Conservation (phyloP, 2,113 vertebrate genomes). For the Alces alces region DNA sequence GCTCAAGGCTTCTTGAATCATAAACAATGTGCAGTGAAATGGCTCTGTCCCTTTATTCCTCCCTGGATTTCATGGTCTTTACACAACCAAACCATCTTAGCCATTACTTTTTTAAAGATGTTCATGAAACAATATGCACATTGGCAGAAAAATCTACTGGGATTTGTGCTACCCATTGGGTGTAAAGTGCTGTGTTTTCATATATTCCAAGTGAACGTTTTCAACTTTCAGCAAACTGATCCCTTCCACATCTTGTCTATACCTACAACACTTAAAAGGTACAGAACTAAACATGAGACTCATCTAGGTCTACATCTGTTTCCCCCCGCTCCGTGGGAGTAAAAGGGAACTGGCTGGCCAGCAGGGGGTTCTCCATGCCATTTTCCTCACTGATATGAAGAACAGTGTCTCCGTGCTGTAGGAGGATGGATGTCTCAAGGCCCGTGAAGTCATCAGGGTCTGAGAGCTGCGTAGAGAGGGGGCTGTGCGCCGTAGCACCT, state of each 20-base stretch:
- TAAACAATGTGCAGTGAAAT: conserved; percentile 48
- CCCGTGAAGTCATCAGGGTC: conserved; percentile 87
- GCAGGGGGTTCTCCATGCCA: conserved; percentile 93
- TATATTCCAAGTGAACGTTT: conserved; percentile 29
- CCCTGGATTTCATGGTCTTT: conserved; percentile 46
- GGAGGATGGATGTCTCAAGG: conserved; percentile 89
- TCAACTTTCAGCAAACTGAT: not conserved
- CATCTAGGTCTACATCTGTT: conserved; percentile 84
- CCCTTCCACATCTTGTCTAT: not conserved
- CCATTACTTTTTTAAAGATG: conserved; percentile 43
- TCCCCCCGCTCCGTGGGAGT: conserved; percentile 84
- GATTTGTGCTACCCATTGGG: conserved; percentile 42
- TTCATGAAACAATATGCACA: conserved; percentile 36
- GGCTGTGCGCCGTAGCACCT: conserved; percentile 64
- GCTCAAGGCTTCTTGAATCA: conserved; percentile 41
- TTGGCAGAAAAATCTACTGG: conserved; percentile 25
- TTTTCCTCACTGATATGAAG: conserved; percentile 90
- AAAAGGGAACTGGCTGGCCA: conserved; percentile 81
- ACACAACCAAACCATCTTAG: conserved; percentile 62
- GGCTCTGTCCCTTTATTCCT: conserved; percentile 51
- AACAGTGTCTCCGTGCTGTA: conserved; percentile 85
- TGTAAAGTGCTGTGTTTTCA: conserved; percentile 78
- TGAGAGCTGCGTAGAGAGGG: conserved; percentile 77
- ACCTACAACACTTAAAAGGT: not conserved
- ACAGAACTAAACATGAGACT: conserved; percentile 89